phyloP scores from a whole-genome alignment of 2,888 invertebrate species.

The Deilephila elpenor region DNA sequence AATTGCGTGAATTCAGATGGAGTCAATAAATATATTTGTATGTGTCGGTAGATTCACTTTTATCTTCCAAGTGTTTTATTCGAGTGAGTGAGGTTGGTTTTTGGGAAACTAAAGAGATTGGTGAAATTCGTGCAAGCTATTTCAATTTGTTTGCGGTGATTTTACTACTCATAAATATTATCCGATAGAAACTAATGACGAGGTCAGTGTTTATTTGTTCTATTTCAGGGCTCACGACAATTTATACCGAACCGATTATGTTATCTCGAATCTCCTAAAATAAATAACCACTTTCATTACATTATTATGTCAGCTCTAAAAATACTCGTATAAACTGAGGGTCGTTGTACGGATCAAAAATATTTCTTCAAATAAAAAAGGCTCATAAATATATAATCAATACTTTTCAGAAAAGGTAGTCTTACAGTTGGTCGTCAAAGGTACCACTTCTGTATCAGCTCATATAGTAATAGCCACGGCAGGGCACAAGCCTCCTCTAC shows the following conservation, averaged over 20 bases:
- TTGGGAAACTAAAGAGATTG: background rate
- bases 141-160: background rate
- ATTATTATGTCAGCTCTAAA: no score
- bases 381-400: no score
- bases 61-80: background rate
- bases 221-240: background rate
- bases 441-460: no score
- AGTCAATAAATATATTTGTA: background rate
- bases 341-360: no score
- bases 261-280: no score
- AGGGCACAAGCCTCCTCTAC: no score
- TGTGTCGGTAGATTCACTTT: background rate
- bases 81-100: background rate
- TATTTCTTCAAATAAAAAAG: no score
- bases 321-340: no score
- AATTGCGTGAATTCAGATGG: slow-evolving; percentile 11
- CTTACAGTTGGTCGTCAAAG: no score
- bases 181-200: background rate
- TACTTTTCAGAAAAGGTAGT: no score
- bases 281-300: no score
- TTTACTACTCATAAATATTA: background rate
- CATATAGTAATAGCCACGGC: no score
- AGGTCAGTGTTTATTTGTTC: background rate
- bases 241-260: background rate
- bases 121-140: background rate